Conservation (phyloP, 2,888 invertebrate species). For the Noctua janthina region DNA sequence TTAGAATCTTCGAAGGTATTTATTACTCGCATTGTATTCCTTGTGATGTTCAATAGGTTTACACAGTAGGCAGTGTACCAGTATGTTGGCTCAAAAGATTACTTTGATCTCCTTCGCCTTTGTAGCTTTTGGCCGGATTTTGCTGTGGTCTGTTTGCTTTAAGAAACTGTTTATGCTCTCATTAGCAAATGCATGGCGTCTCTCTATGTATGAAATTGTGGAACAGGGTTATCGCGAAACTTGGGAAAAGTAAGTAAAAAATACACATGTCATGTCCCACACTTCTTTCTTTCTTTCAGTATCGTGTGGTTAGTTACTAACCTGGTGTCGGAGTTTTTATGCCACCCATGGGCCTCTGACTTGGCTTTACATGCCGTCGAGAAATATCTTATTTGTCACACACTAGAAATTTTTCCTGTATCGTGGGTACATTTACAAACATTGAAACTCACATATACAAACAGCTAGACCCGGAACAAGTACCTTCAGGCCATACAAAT, state of each 20-base stretch:
- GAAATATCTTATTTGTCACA: no score
- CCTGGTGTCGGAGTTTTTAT: no score
- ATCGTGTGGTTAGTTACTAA: no score
- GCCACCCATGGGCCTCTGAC: no score
- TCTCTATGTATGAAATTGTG: slow-evolving; percentile 42
- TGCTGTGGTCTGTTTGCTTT: slow-evolving; percentile 47
- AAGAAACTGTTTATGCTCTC: slow-evolving; percentile 38
- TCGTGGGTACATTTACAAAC: not conserved
- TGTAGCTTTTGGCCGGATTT: slow-evolving; percentile 22
- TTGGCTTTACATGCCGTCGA: no score
- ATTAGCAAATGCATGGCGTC: slow-evolving; percentile 45
- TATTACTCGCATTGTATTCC: slow-evolving; percentile 10
- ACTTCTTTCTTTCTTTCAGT: no score
- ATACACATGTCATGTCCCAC: no score
- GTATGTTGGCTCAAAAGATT: slow-evolving; percentile 37
- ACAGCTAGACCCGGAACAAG: not conserved
- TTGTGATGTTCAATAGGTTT: slow-evolving; percentile 45
- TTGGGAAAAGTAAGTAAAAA: not conserved
- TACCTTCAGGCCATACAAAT: not conserved
- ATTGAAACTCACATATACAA: not conserved
- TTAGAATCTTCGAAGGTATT: slow-evolving; percentile 38
- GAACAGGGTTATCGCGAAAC: not conserved
- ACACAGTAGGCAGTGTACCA: not conserved
- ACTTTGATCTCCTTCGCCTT: slow-evolving; percentile 44
- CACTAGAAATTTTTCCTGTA: not conserved